Base-by-base conservation (phyloP, 2,888 invertebrate genomes). In the Andrena bicolor region DNA sequence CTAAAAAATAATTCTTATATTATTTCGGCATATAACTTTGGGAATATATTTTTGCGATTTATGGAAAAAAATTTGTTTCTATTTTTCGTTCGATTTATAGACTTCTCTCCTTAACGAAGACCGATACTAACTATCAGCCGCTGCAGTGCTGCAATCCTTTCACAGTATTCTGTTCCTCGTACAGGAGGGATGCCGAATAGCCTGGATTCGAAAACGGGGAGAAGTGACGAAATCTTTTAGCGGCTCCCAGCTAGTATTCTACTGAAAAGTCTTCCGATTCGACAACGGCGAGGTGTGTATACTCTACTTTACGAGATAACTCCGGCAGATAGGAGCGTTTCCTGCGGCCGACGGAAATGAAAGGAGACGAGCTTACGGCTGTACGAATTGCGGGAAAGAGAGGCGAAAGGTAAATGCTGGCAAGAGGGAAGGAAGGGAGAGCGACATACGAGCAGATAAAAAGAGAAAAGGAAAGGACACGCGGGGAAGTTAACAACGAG, bases 401-500 rank as follows among this genome's bases (percentile, higher is more conserved):
- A 41, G 4, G 41, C 16, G 41, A 41, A 41, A 41, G 41, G 41
- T 41, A 41, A 41, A 41, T 16, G 41, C 16, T 41, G 41, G 41
- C 41, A 4, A 16, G 41, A 16, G 41, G 41, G 41, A 16, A 41
- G 16, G 41, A 41, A 41, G 41, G 41, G 41, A 41, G 41, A 41
- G 41, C 41, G 41, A 41, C 41, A 41, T 16, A 41, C 41, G 41
- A 41, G 41, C 41, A 41, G 41, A 41, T 41, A 41, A 58, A 53
- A 70, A 53, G 61, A 78, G 73, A 71, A 48, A 64, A 61, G 69
- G 20, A 63, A 73, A 72, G 72, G 65, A 49, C 28, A 77, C 51
- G 76, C 58, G 79, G 74, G 82, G 71, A 66, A 68, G 81, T 53
- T 84, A 87, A 91, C 91, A 91, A 91, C 82, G 91, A 86, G 86